Evolutionary conservation across 2,113 vertebrate species (phyloP), one percentile per base, ranked within the genome.

Genomic region (Triplophysa dalaica): DNA sequence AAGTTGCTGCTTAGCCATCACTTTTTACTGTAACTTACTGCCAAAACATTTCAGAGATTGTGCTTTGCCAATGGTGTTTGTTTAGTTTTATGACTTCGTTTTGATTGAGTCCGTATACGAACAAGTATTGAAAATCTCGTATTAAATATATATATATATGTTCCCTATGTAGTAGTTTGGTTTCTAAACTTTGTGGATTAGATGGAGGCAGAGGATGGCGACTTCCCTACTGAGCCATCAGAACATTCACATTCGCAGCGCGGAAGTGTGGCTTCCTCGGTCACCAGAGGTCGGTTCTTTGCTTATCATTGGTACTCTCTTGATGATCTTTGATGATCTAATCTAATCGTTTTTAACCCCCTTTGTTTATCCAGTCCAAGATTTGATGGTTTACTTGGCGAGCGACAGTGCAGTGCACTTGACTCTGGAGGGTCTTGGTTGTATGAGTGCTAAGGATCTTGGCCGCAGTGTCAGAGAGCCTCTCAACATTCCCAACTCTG

Each of bases 181-280:
- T 52, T 66, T 52, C 13, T 60, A 10, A 21, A 61, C 14, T n/a
- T n/a, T 29, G 29, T 56, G 24, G 45, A 64, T 19, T 89, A 94
- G 90, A 97, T 97, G 95, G 95, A 96, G 72, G 92, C 90, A 78
- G 88, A 93, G 29, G 94, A 94, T 75, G 85, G 79, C 75, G 89
- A 81, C 8, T 90, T 90, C 82, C 91, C 89, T 38, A 86, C 89
- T 11, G 92, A 91, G 73, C 80, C 87, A 16, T 92, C 90, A 0
- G 94, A 95, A 63, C 85, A 86, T 56, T 83, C 82, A 74, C 87
- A 69, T 17, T 95, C 94, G 0, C 93, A 94, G 81, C 91, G 94
- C 85, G 94, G 94, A 91, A 96, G 95, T 76, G 92, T 96, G 48
- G 95, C 95, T 58, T 96, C 95, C 22, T 91, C 93, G 61, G 93